Base-by-base conservation (phyloP, 1,140 invertebrate species). In the Drosophila obscura region DNA sequence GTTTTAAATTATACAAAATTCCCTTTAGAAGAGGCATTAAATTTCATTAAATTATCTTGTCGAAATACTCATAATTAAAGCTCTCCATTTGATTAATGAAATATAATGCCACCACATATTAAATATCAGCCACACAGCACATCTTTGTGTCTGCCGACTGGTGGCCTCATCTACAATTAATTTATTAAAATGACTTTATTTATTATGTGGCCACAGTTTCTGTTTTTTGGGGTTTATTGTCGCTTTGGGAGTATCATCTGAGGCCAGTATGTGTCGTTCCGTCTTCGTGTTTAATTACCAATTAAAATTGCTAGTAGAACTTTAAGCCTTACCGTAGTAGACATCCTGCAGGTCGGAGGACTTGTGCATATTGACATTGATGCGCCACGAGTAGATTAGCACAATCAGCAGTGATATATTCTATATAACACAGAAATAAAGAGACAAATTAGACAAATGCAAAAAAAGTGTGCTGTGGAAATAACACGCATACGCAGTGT, bases 331-430 rank as follows among this genome's bases (percentile, higher is more conserved):
- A 95, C 95, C 95, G 85, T 95, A 95, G 92, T 95, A 96, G 57
- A 96, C 95, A 91, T 96, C 95, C 85, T 95, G 94, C 45, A 95
- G 82, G 61, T 94, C 94, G 39, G 93, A 93, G 80, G 94, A 94
- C 76, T 94, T 94, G 76, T 94, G 95, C 62, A 94, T 93, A 74
- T 95, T 95, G 55, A 95, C 93, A 61, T 94, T 94, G 51, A 95
- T 94, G 73, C 94, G 93, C 95, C 95, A 95, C 73, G 94, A 95
- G 89, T 95, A 95, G 61, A 95, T 91, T 61, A 95, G 92, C 41
- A 95, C 94, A 74, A 95, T 95, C 58, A 95, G 75, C 62, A 95
- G 94, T 49, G 94, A 95, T 90, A 95, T 94, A 93, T 95, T 95
- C 95, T 95, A 93, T 28, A 93, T 77, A 28, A 15, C n/a, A 4